A percentile compares a stretch with the other conserved stretches of the same genome.
Conservation (phyloP, 1,140 invertebrate genomes). For the Halyomorpha halys region DNA sequence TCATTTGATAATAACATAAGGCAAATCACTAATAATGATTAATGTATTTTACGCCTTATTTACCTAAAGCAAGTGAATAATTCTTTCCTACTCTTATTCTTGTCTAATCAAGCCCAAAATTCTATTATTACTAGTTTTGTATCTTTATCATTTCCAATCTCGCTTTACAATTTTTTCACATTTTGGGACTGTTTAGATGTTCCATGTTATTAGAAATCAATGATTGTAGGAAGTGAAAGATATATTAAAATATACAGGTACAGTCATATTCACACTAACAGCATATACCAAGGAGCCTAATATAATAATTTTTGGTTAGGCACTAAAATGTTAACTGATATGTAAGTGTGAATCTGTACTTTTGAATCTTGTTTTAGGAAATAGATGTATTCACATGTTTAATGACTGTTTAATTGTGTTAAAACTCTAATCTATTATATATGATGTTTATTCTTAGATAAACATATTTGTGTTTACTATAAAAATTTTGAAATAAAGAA, state of each 20-base stretch:
- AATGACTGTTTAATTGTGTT: slow-evolving; percentile 25
- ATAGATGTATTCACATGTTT: slow-evolving; percentile 18
- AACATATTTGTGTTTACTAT: slow-evolving; percentile 21
- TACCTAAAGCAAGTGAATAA: too few relatives aligned
- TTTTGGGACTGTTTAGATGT: background rate
- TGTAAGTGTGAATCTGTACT: background rate
- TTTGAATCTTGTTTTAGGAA: slow-evolving; percentile 15
- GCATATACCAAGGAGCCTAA: too few relatives aligned
- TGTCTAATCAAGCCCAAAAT: too few relatives aligned
- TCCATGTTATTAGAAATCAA: slow-evolving; percentile 1
- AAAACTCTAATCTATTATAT: slow-evolving; percentile 20
- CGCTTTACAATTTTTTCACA: too few relatives aligned
- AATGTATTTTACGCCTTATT: too few relatives aligned
- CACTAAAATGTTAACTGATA: too few relatives aligned
- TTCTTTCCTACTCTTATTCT: too few relatives aligned
- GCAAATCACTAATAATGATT: too few relatives aligned
- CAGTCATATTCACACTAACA: background rate
- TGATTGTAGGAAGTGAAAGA: background rate
- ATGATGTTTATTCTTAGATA: slow-evolving; percentile 20
- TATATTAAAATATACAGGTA: background rate
- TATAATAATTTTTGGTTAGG: too few relatives aligned
- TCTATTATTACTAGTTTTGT: too few relatives aligned
- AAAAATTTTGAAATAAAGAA: slow-evolving; percentile 14
- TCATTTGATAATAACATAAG: too few relatives aligned
- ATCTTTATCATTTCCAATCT: too few relatives aligned